These are phyloP conservation scores for Sebastes taczanowskii DNA, from an alignment of 2,797 vertebrate genomes.

Conservation along the genomic window DNA sequence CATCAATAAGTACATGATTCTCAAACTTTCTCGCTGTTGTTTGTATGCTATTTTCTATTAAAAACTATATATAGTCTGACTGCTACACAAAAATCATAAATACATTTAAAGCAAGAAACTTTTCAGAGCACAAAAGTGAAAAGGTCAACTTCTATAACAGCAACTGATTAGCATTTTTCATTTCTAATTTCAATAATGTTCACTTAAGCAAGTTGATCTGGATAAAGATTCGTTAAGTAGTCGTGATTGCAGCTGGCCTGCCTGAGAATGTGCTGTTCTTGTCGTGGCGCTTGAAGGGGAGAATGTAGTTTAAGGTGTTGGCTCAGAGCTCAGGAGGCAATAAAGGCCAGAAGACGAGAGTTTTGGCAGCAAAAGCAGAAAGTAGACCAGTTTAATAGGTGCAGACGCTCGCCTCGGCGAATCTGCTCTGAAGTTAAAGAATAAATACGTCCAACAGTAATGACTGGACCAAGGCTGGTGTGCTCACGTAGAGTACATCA, in stretches of 20 bases:
- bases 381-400: slow-evolving; percentile 45
- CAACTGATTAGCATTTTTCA: background rate
- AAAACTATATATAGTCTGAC: background rate
- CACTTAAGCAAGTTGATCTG: background rate
- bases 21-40: slow-evolving; percentile 25
- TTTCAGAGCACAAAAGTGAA: background rate
- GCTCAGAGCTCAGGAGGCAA: slow-evolving; percentile 24
- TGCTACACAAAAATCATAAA: background rate
- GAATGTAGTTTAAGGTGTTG: slow-evolving; percentile 26
- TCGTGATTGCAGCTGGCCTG: background rate
- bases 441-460: slow-evolving; percentile 28
- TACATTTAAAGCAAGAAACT: background rate
- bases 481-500: slow-evolving; percentile 17
- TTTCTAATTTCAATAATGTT: background rate
- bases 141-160: slow-evolving; percentile 17
- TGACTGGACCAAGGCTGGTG: slow-evolving; percentile 9
- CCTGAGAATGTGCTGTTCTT: slow-evolving; percentile 5
- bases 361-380: slow-evolving; percentile 47
- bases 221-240: background rate
- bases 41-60: background rate
- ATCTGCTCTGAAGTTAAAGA: slow-evolving; percentile 47
- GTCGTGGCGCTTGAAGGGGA: background rate
- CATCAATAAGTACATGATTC: slow-evolving; percentile 7
- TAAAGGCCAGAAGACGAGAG: slow-evolving; percentile 34
- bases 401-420: slow-evolving; percentile 18